phyloP scores from a whole-genome alignment of 2,797 vertebrate species.

The Numenius phaeopus region DNA sequence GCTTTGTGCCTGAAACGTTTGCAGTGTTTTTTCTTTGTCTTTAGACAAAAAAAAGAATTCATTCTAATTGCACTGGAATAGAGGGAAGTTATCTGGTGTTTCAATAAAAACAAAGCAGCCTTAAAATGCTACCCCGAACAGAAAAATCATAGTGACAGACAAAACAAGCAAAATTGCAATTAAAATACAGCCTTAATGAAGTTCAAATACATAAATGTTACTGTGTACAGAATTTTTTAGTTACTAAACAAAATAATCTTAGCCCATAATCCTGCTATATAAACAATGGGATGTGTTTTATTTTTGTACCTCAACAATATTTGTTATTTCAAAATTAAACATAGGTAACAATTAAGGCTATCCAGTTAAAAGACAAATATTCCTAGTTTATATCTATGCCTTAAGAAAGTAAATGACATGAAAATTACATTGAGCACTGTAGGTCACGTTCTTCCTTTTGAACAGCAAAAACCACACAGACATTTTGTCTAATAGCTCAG shows the following conservation, averaged over 20 bases:
- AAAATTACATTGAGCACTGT: not conserved
- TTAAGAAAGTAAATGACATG: not conserved
- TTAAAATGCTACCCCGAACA: not conserved
- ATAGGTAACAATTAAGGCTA: not conserved
- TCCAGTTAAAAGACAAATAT: not conserved
- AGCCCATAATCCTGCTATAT: not conserved
- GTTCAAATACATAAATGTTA: not conserved
- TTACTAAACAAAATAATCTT: not conserved
- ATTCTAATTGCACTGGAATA: not conserved
- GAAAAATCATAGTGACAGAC: not conserved
- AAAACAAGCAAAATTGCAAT: not conserved
- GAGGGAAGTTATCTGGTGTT: not conserved
- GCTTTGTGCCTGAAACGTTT: not conserved
- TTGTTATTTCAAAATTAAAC: not conserved
- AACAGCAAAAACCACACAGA: not conserved
- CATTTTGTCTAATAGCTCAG: not conserved
- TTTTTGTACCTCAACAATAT: not conserved
- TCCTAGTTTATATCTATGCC: not conserved
- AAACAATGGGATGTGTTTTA: not conserved
- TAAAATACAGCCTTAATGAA: not conserved
- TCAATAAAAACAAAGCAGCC: not conserved
- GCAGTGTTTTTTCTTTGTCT: not conserved
- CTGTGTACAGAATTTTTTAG: not conserved
- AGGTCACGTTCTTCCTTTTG: not conserved
- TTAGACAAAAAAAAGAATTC: not conserved